phyloP scores from a whole-genome alignment of 2,113 vertebrate genomes.

The Hemichromis elongatus region DNA sequence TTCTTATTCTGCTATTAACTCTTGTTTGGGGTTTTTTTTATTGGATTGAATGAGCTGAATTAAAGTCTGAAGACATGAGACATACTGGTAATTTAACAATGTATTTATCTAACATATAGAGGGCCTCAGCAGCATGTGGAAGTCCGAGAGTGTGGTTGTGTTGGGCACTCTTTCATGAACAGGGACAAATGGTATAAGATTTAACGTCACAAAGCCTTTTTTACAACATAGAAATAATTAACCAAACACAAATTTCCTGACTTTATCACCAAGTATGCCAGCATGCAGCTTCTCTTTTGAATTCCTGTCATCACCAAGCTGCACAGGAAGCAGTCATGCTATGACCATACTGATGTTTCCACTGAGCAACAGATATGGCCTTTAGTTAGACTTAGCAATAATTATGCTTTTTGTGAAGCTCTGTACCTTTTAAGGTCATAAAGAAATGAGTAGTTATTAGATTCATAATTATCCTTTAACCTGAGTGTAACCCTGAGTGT shows the following conservation, averaged over 20 bases:
- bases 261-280: neutral
- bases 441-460: constrained; percentile 90
- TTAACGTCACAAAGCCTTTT: neutral
- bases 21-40: too few species aligned
- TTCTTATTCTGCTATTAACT: too few species aligned
- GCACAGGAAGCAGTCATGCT: neutral
- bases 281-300: neutral
- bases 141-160: neutral
- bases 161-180: neutral
- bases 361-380: constrained; percentile 72
- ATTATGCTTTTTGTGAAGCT: constrained; percentile 79
- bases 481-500: neutral
- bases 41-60: too few species aligned
- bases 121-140: neutral
- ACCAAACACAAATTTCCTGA: neutral
- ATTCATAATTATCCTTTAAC: constrained; percentile 93
- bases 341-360: neutral
- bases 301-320: neutral
- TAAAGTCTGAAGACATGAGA: too few species aligned
- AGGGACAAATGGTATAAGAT: neutral
- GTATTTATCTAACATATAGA: too few species aligned
- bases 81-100: too few species aligned
- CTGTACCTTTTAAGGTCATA: constrained; percentile 93
- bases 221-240: neutral
- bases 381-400: constrained; percentile 88